A percentile compares a stretch with the other conserved stretches of the same genome.
Evolutionary conservation across 2,888 invertebrate genomes (phyloP).

Genomic region (Polydrusus tereticollis): DNA sequence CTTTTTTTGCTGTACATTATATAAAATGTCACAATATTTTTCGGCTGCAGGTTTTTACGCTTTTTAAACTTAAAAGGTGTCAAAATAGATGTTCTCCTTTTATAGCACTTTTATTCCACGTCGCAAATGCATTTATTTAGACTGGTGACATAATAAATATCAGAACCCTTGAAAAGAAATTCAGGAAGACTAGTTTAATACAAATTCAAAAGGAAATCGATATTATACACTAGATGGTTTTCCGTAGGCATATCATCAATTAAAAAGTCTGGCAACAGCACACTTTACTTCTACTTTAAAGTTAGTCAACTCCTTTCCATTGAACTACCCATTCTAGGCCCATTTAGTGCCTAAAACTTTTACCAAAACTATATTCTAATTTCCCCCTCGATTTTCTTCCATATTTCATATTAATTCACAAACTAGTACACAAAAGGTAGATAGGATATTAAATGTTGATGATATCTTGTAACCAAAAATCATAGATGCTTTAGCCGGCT

Average conservation of each 20-base stretch:
- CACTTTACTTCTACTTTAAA: too few relatives aligned
- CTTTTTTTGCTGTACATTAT: not conserved
- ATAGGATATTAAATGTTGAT: not conserved
- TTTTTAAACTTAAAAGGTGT: not conserved
- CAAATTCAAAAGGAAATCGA: conserved; percentile 24
- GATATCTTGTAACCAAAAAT: not conserved
- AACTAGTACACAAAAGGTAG: not conserved
- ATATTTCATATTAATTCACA: not conserved
- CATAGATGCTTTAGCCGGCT: not conserved
- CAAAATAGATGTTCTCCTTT: conserved; percentile 32
- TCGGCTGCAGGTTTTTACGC: not conserved
- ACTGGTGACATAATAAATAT: conserved; percentile 39
- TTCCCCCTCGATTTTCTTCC: too few relatives aligned
- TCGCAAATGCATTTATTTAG: conserved; percentile 36
- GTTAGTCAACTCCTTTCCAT: too few relatives aligned
- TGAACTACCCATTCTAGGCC: too few relatives aligned
- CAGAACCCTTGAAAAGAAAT: conserved; percentile 31
- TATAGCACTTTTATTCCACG: conserved; percentile 22
- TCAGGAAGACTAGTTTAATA: not conserved
- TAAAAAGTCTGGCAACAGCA: too few relatives aligned
- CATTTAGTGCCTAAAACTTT: too few relatives aligned
- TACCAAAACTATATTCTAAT: too few relatives aligned
- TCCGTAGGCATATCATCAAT: not conserved
- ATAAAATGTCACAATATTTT: not conserved
- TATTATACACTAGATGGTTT: conserved; percentile 25